These are phyloP conservation scores for Elgaria multicarinata DNA, from an alignment of 2,113 vertebrate genomes.

Conservation along the genomic window DNA sequence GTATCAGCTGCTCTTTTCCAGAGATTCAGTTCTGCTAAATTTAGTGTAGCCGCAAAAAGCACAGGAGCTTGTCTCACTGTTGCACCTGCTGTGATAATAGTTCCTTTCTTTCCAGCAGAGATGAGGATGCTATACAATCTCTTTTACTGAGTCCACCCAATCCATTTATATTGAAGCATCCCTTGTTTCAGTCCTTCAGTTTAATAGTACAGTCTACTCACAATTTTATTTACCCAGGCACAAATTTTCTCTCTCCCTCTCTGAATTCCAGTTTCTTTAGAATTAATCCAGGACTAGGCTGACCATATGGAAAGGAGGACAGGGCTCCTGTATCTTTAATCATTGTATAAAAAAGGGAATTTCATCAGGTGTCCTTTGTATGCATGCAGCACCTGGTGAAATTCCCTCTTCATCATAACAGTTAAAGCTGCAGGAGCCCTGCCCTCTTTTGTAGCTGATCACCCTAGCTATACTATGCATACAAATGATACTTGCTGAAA, in stretches of 20 bases:
- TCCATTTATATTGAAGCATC: neutral
- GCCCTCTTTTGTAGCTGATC: too few species aligned
- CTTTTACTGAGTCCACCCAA: neutral
- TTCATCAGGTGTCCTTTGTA: too few species aligned
- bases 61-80: neutral
- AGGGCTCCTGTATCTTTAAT: too few species aligned
- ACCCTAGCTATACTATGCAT: too few species aligned
- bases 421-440: too few species aligned
- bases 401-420: too few species aligned
- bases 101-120: neutral
- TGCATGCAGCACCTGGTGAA: too few species aligned
- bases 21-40: slow-evolving; percentile 5
- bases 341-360: too few species aligned
- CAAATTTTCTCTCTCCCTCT: neutral
- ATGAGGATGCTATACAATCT: neutral
- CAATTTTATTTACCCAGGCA: neutral
- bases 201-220: too few species aligned
- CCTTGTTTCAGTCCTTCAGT: neutral
- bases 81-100: slow-evolving; percentile 8
- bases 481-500: too few species aligned
- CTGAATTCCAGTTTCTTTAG: neutral
- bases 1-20: neutral
- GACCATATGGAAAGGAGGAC: too few species aligned
- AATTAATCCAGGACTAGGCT: neutral
- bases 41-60: neutral